These are phyloP conservation scores for Heliangelus exortis DNA, from an alignment of 2,797 vertebrate genomes.

Conservation along the genomic window DNA sequence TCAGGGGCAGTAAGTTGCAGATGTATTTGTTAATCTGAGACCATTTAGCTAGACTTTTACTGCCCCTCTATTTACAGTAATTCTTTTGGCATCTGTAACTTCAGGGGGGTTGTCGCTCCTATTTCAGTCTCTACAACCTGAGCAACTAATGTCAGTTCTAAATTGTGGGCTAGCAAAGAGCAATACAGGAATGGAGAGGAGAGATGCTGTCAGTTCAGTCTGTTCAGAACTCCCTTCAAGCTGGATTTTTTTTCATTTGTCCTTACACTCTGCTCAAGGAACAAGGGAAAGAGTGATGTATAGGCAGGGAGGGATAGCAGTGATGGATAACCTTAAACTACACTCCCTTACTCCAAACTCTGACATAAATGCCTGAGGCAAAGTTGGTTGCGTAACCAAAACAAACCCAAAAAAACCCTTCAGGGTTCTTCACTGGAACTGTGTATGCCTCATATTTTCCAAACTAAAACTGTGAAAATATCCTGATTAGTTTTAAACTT, in stretches of 20 bases:
- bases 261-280: not conserved
- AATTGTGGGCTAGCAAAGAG: not conserved
- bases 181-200: not conserved
- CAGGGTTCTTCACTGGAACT: not conserved
- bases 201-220: not conserved
- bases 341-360: not conserved
- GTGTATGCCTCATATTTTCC: slow-evolving; percentile 34
- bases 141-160: not conserved
- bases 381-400: not conserved
- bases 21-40: slow-evolving; percentile 20
- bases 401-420: not conserved
- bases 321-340: not conserved
- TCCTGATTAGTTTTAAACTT: slow-evolving; percentile 18
- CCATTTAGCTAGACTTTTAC: slow-evolving; percentile 40
- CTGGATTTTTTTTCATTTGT: not conserved
- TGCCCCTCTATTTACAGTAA: slow-evolving; percentile 17
- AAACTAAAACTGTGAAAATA: slow-evolving; percentile 16
- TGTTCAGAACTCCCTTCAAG: not conserved
- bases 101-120: not conserved
- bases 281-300: not conserved
- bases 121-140: not conserved
- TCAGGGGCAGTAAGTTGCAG: slow-evolving; percentile 46
- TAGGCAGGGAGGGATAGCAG: not conserved
- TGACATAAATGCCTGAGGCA: not conserved
- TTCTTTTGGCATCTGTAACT: slow-evolving; percentile 39